Percentiles rank a stretch among this genome's conserved stretches.
These are phyloP conservation scores for Diadema setosum DNA, from an alignment of 35 echinoderm and acorn worm genomes.

Conservation along the genomic window DNA sequence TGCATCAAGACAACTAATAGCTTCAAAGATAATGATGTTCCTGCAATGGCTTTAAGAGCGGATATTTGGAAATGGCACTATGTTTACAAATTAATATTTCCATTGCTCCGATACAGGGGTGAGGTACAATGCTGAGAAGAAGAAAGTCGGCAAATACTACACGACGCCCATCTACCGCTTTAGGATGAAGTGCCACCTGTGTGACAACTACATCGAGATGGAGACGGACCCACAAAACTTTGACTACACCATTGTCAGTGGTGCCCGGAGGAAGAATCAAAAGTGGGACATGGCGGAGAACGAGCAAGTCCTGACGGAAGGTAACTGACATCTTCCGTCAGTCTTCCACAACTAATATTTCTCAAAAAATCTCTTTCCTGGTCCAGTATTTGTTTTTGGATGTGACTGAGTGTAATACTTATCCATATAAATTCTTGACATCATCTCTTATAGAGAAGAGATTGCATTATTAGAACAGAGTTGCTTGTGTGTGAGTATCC, in stretches of 20 bases:
- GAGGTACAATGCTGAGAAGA: conserved; percentile 99
- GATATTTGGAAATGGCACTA: too few relatives aligned
- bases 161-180: conserved; percentile 96
- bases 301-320: conserved; percentile 93
- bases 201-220: conserved; percentile 93
- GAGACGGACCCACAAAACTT: conserved; percentile 92
- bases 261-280: conserved; percentile 90
- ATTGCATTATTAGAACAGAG: too few relatives aligned
- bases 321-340: neutral
- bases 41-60: too few relatives aligned
- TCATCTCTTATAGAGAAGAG: too few relatives aligned
- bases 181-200: conserved; percentile 98
- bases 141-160: conserved; percentile 95
- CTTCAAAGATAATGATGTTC: too few relatives aligned
- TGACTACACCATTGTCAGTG: conserved; percentile 84
- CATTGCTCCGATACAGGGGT: conserved; percentile 66
- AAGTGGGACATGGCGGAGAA: conserved; percentile 99
- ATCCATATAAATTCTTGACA: neutral
- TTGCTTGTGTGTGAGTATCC: too few relatives aligned
- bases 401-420: neutral
- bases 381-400: neutral
- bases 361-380: neutral
- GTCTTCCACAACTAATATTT: too few relatives aligned
- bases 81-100: too few relatives aligned
- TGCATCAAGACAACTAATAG: too few relatives aligned